These are phyloP conservation scores for Drosophila mayri DNA, from an alignment of 1,140 invertebrate genomes.

Conservation along the genomic window DNA sequence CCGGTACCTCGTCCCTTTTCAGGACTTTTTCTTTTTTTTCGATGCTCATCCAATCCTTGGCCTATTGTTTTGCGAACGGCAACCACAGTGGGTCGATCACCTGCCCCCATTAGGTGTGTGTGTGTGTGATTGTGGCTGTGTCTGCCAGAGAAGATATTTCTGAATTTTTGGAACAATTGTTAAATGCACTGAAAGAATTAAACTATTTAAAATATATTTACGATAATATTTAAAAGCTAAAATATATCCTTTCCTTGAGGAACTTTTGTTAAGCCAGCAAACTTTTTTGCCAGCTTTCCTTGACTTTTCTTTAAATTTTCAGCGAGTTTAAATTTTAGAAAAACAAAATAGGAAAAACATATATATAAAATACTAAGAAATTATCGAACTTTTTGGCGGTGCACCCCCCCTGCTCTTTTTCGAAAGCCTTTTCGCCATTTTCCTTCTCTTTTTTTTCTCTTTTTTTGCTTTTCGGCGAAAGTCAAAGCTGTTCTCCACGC, in stretches of 20 bases:
- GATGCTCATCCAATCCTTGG: constrained; percentile 24
- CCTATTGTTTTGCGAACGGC: constrained; percentile 57
- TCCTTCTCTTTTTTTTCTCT: background rate
- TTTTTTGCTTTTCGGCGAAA: constrained; percentile 9
- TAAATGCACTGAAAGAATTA: background rate
- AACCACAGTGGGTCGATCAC: constrained; percentile 33
- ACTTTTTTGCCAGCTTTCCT: background rate
- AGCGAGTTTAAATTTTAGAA: too few relatives aligned
- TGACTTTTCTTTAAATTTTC: too few relatives aligned
- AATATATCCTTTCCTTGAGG: background rate
- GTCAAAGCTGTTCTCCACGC: constrained; percentile 24
- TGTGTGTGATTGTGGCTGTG: background rate
- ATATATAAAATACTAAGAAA: background rate
- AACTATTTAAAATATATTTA: background rate
- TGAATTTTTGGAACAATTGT: constrained; percentile 3
- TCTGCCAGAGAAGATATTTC: background rate
- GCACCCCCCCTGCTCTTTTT: background rate
- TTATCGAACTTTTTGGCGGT: constrained; percentile 6
- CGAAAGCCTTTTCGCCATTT: constrained; percentile 15
- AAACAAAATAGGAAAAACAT: too few relatives aligned
- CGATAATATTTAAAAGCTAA: background rate
- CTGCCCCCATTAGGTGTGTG: background rate
- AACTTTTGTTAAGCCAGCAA: background rate
- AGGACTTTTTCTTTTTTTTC: background rate
- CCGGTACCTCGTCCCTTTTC: background rate